Conservation (phyloP, 92 coral and sea anemone genomes). For the Parazoanthus darwini region DNA sequence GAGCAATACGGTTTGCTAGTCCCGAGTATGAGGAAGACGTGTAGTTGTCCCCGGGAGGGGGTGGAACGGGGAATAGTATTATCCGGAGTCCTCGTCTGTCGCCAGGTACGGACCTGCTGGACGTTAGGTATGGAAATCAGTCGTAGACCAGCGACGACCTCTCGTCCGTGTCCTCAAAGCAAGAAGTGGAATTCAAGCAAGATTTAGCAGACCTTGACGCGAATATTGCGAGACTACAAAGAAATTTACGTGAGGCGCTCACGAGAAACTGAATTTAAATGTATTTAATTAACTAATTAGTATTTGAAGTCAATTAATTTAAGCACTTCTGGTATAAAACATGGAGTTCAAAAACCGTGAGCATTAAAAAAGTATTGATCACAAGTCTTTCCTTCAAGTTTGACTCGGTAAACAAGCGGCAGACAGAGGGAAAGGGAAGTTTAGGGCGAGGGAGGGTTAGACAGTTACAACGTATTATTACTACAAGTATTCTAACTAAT, state of each 20-base stretch:
- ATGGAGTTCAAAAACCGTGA: too few relatives aligned
- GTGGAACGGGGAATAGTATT: neutral
- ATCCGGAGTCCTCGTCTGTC: neutral
- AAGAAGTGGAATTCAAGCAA: conserved; percentile 86
- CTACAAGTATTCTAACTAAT: too few relatives aligned
- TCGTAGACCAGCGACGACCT: conserved; percentile 48
- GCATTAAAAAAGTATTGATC: too few relatives aligned
- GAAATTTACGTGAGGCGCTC: conserved; percentile 81
- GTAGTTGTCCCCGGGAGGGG: conserved; percentile 7
- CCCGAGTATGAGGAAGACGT: neutral
- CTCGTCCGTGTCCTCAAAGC: conserved; percentile 79
- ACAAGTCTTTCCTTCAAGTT: too few relatives aligned
- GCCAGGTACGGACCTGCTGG: neutral
- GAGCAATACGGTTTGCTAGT: conserved; percentile 25
- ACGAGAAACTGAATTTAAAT: conserved; percentile 34
- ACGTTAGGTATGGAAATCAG: neutral
- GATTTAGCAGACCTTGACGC: conserved; percentile 89
- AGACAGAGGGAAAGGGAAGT: too few relatives aligned
- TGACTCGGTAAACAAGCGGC: too few relatives aligned
- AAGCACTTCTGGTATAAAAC: too few relatives aligned
- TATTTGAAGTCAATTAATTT: too few relatives aligned
- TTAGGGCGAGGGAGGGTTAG: too few relatives aligned
- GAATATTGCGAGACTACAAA: conserved; percentile 89
- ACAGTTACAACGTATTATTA: too few relatives aligned
- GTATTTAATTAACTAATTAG: neutral